A percentile compares a stretch with the other conserved stretches of the same genome.
phyloP scores from a whole-genome alignment of 2,113 vertebrate species.

The Siphamia tubifer region DNA sequence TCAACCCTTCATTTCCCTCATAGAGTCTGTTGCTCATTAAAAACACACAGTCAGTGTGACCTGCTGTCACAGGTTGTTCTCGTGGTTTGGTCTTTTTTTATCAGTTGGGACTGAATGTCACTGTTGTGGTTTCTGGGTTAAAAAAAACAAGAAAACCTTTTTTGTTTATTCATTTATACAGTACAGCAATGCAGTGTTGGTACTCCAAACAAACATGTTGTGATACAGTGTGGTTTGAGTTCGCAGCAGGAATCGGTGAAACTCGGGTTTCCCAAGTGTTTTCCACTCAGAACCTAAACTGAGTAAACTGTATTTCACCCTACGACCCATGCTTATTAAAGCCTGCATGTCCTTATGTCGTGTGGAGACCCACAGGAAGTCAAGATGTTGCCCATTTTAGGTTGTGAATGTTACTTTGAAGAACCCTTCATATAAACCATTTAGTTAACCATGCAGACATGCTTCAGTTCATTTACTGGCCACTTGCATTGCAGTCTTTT shows the following conservation, averaged over 20 bases:
- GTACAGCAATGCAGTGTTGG: neutral
- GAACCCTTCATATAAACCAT: conserved; percentile 31
- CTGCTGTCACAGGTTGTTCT: neutral
- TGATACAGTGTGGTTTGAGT: conserved; percentile 23
- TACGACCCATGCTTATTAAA: conserved; percentile 44
- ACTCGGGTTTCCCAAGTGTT: conserved; percentile 22
- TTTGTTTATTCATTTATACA: neutral
- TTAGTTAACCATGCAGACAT: conserved; percentile 20
- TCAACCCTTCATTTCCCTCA: no score
- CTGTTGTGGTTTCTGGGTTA: conserved; percentile 21
- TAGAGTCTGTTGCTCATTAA: no score
- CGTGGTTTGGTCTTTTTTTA: neutral
- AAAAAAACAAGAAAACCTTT: no score
- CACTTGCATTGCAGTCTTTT: conserved; percentile 28
- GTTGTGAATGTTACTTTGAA: conserved; percentile 31
- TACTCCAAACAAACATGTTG: conserved; percentile 3
- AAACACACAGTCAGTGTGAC: neutral
- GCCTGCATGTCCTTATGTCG: conserved; percentile 29
- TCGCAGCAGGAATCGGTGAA: conserved; percentile 25
- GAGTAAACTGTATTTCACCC: conserved; percentile 37
- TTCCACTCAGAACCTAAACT: conserved; percentile 10
- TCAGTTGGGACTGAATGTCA: neutral
- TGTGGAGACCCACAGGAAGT: conserved; percentile 26
- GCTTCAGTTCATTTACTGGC: conserved; percentile 34
- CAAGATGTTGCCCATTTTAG: conserved; percentile 24